These are phyloP conservation scores for Engraulis encrasicolus DNA, from an alignment of 2,113 vertebrate genomes.

Conservation along the genomic window DNA sequence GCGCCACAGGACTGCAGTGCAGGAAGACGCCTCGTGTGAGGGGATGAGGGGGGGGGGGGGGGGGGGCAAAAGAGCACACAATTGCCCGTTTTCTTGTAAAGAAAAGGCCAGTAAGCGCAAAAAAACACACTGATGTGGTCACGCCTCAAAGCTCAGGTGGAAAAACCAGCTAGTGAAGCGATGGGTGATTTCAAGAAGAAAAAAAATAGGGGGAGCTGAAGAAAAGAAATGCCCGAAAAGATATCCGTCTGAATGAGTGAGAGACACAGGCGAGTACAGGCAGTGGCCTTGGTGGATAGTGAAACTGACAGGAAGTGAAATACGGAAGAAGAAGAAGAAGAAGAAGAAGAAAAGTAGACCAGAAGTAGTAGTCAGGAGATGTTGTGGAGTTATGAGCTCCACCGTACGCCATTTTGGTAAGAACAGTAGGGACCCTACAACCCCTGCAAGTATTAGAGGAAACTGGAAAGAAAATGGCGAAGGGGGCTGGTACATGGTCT, in stretches of 20 bases:
- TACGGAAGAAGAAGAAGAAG: not conserved
- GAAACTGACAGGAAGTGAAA: slow-evolving; percentile 40
- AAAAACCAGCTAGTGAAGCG: not conserved
- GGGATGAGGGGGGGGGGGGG: not conserved
- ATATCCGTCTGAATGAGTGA: not conserved
- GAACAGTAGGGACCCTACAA: not conserved
- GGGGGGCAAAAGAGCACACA: not conserved
- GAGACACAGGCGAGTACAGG: not conserved
- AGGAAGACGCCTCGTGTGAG: not conserved
- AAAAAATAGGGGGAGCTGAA: not conserved
- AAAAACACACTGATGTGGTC: not conserved
- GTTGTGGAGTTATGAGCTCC: not conserved
- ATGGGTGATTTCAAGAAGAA: not conserved
- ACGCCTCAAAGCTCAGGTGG: not conserved
- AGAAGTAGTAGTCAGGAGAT: not conserved
- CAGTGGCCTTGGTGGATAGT: not conserved
- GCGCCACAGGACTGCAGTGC: not conserved
- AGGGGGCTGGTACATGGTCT: too few species aligned
- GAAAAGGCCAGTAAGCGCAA: not conserved
- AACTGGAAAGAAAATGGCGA: not conserved
- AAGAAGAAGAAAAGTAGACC: not conserved
- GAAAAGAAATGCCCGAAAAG: not conserved
- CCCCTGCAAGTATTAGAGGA: not conserved
- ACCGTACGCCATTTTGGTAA: not conserved
- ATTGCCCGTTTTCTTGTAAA: not conserved